phyloP scores from a whole-genome alignment of 2,113 vertebrate species.

The Platichthys stellatus region DNA sequence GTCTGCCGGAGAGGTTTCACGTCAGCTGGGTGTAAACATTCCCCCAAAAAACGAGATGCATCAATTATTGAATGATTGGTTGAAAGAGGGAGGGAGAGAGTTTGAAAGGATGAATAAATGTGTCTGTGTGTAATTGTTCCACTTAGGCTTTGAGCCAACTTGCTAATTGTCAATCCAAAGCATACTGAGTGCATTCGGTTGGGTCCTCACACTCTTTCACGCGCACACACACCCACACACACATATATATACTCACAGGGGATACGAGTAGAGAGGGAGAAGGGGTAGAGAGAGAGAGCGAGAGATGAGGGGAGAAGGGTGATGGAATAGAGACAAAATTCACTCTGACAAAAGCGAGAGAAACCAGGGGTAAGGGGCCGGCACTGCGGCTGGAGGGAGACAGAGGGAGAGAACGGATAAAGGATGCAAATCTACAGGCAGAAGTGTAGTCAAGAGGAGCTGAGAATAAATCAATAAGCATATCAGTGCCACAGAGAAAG shows the following conservation, averaged over 20 bases:
- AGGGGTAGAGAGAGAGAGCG: background rate
- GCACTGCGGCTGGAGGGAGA: slow-evolving; percentile 11
- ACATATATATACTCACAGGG: slow-evolving; percentile 12
- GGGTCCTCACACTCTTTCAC: background rate
- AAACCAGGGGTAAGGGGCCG: slow-evolving; percentile 45
- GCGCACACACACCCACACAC: too few species aligned
- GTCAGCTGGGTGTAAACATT: background rate
- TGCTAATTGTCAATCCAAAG: slow-evolving; percentile 51
- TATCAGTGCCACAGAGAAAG: slow-evolving; percentile 16
- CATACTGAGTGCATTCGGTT: slow-evolving; percentile 22
- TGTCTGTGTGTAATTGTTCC: slow-evolving; percentile 23
- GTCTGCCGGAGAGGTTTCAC: background rate
- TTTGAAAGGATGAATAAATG: background rate
- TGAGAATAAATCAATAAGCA: slow-evolving; percentile 12
- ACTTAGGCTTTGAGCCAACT: slow-evolving; percentile 41
- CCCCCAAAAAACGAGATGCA: background rate
- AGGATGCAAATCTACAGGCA: slow-evolving; percentile 28
- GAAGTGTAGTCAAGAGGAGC: slow-evolving; percentile 14
- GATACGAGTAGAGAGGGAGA: background rate
- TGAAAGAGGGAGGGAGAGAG: background rate
- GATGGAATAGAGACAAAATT: slow-evolving; percentile 61
- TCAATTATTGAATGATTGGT: background rate
- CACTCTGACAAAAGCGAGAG: slow-evolving; percentile 55
- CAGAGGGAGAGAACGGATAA: background rate
- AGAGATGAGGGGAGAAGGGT: slow-evolving; percentile 1